These are phyloP conservation scores for Leucophenga varia DNA, from an alignment of 1,140 invertebrate species.

Conservation along the genomic window DNA sequence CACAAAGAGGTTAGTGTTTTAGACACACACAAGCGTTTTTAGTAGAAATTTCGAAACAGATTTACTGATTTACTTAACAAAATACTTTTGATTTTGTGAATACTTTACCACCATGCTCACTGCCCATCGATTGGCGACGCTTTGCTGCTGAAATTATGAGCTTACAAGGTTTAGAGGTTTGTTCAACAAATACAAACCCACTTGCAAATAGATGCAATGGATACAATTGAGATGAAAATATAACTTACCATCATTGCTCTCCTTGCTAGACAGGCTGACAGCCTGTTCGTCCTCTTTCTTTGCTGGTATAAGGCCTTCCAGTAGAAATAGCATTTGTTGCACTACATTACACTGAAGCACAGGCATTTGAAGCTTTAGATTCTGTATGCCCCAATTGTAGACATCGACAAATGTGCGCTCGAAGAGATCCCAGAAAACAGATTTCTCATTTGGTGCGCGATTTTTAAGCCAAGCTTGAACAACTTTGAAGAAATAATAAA, in stretches of 20 bases:
- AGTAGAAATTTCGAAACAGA: no score
- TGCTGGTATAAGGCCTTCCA: slow-evolving; percentile 83
- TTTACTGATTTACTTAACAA: no score
- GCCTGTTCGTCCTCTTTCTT: slow-evolving; percentile 61
- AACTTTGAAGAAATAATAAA: slow-evolving; percentile 58
- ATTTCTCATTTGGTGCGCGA: slow-evolving; percentile 69
- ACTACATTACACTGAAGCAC: slow-evolving; percentile 91
- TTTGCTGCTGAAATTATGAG: slow-evolving; percentile 42
- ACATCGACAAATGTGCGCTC: slow-evolving; percentile 75
- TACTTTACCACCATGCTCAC: slow-evolving; percentile 53
- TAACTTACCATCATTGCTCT: slow-evolving; percentile 51
- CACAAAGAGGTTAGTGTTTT: no score
- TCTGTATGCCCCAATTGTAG: slow-evolving; percentile 83
- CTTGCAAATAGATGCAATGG: no score
- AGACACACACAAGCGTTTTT: no score
- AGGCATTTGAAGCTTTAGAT: slow-evolving; percentile 78
- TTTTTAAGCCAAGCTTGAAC: slow-evolving; percentile 79
- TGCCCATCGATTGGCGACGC: slow-evolving; percentile 47
- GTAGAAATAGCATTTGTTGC: slow-evolving; percentile 74
- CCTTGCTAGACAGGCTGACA: slow-evolving; percentile 54
- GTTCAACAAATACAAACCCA: no score
- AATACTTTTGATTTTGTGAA: no score
- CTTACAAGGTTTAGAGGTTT: no score
- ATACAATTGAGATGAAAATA: no score
- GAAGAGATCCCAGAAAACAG: slow-evolving; percentile 77